These are phyloP conservation scores for Antennarius maculatus DNA, from an alignment of 2,797 vertebrate genomes.

Conservation along the genomic window DNA sequence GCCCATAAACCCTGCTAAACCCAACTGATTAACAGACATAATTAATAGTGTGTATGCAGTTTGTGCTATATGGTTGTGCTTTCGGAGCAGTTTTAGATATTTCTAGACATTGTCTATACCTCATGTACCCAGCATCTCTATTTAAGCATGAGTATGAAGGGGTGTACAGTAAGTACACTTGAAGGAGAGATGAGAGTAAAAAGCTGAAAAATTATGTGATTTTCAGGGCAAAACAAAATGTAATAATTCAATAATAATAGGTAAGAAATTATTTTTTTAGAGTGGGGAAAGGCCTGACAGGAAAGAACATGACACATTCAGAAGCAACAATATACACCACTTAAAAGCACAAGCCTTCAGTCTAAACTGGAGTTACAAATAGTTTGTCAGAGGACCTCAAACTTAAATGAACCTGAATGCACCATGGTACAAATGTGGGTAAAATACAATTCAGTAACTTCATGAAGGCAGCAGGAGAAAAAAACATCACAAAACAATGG, in stretches of 20 bases:
- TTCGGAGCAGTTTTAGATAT: constrained; percentile 23
- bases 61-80: constrained; percentile 20
- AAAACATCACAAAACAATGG: constrained; percentile 22
- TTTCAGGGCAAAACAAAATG: neutral
- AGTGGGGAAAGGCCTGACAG: neutral
- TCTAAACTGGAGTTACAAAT: neutral
- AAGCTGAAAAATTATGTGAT: constrained; percentile 27
- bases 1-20: constrained; percentile 20
- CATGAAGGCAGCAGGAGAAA: constrained; percentile 31
- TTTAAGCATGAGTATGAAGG: constrained; percentile 23
- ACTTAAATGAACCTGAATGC: constrained; percentile 23
- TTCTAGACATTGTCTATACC: constrained; percentile 17
- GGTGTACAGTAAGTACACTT: constrained; percentile 72
- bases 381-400: constrained; percentile 1
- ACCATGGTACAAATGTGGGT: constrained; percentile 2
- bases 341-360: neutral
- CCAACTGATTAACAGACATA: constrained; percentile 20
- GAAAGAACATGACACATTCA: constrained; percentile 34
- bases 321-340: neutral
- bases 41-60: constrained; percentile 18
- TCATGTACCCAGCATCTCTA: constrained; percentile 41
- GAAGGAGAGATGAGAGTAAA: constrained; percentile 33
- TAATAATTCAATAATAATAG: too few relatives aligned
- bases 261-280: neutral
- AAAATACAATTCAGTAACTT: constrained; percentile 21